phyloP scores from a whole-genome alignment of 2,888 invertebrate genomes.

The Cryptus viduatorius region DNA sequence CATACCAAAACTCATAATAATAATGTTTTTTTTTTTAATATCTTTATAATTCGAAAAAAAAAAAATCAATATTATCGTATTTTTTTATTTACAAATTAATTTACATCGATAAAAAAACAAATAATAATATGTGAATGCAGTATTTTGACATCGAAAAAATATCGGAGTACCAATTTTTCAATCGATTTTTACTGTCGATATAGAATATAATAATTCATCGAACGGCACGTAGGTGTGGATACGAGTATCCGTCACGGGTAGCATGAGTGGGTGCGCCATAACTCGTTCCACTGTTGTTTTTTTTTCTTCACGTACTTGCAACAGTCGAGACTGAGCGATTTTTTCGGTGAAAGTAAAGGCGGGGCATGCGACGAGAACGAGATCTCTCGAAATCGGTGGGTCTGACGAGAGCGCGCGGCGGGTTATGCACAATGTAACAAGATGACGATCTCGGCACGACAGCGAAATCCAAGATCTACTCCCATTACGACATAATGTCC shows the following conservation, averaged over 20 bases:
- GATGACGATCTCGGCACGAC: conserved; percentile 12
- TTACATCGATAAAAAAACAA: too few species aligned
- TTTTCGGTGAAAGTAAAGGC: conserved; percentile 62
- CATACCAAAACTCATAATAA: too few species aligned
- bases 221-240: background rate
- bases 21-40: too few species aligned
- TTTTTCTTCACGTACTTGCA: conserved; percentile 36
- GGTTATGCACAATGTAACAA: conserved; percentile 16
- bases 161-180: too few species aligned
- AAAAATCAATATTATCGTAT: too few species aligned
- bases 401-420: background rate
- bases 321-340: conserved; percentile 42
- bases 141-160: too few species aligned
- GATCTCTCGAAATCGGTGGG: conserved; percentile 56
- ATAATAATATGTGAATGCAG: too few species aligned
- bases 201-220: too few species aligned
- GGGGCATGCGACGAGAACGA: conserved; percentile 31
- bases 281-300: conserved; percentile 20
- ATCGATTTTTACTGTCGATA: too few species aligned
- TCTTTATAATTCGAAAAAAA: too few species aligned
- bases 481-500: conserved; percentile 59
- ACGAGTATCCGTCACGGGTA: background rate
- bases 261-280: conserved; percentile 5
- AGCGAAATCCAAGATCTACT: conserved; percentile 56
- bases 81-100: too few species aligned